Evolutionary conservation across 2,888 invertebrate species (phyloP).

Genomic region (Entomobrya multifasciata): DNA sequence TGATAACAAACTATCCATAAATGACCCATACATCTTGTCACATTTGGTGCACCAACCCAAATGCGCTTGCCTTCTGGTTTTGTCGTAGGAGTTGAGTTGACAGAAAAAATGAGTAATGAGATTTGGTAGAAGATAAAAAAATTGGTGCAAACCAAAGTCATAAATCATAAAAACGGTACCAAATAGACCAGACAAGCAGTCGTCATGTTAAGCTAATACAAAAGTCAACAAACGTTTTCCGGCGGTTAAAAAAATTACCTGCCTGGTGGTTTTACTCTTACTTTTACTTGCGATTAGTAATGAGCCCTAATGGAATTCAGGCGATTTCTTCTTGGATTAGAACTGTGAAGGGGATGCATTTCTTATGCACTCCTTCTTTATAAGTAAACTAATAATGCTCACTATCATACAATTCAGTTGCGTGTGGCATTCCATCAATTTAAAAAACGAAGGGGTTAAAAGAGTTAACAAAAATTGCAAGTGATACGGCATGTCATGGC

Average conservation of each 20-base stretch:
- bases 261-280: neutral
- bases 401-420: neutral
- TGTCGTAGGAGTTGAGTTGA: neutral
- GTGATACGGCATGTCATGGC: slow-evolving; percentile 56
- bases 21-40: no score
- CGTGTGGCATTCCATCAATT: neutral
- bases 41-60: neutral
- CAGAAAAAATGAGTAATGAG: slow-evolving; percentile 38
- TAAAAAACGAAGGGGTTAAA: slow-evolving; percentile 38
- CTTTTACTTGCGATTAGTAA: neutral
- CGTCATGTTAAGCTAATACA: no score
- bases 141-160: slow-evolving; percentile 27
- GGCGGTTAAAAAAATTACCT: neutral
- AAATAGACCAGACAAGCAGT: neutral
- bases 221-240: neutral
- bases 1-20: neutral
- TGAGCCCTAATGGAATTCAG: neutral
- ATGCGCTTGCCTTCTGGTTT: neutral
- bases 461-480: slow-evolving; percentile 47
- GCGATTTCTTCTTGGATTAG: neutral
- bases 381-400: neutral
- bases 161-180: slow-evolving; percentile 16
- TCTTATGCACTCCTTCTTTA: neutral
- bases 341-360: neutral
- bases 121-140: slow-evolving; percentile 24